Base-by-base conservation (phyloP, 1,140 invertebrate species). In the Hestina assimilis region DNA sequence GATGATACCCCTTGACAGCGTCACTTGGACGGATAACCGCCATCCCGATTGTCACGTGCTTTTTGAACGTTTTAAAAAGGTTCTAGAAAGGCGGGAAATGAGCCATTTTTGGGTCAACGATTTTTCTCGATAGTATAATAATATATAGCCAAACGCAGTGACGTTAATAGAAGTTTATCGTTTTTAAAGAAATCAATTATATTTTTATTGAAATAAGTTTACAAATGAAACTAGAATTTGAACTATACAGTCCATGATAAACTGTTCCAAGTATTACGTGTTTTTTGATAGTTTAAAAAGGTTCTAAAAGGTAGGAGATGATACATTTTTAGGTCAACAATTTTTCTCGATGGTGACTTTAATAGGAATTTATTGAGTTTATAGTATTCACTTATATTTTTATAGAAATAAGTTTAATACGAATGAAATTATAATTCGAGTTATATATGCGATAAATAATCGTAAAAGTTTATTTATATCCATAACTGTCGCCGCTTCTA, bases 1-100 rank as follows among this genome's bases (percentile, higher is more conserved):
- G 70, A 63, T 66, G 62, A 76, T 66, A 59, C 63, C 68, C 50
- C 79, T 75, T 54, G 54, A 75, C 62, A 65, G 62, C 51, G 66
- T 68, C 75, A 74, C 75, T 73, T 63, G 63, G 61, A 11, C 66
- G 60, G 66, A 72, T 63, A 68, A 51, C 54, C 56, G 54, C 40
- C 60, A 58, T 43, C 47, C 56, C 50, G 59, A 51, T 58, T 56
- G 42, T 45, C 52, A 52, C 50, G 41, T 23, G 54, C 43, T 57
- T 42, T 48, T 42, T 46, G 35, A 59, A 28, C 29, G 47, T 46
- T 47, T 23, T 28, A 29, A 33, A 43, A 53, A 43, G 51, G 51
- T 53, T 53, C 40, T 53, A 42, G 35, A 52, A 5, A n/a, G 40
- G 28, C 12, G 40, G 12, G 12, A 59, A 45, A 46, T 52, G 40